A percentile compares a stretch with the other conserved stretches of the same genome.
Conservation (phyloP, 2,888 invertebrate genomes). For the Heliconius erato region DNA sequence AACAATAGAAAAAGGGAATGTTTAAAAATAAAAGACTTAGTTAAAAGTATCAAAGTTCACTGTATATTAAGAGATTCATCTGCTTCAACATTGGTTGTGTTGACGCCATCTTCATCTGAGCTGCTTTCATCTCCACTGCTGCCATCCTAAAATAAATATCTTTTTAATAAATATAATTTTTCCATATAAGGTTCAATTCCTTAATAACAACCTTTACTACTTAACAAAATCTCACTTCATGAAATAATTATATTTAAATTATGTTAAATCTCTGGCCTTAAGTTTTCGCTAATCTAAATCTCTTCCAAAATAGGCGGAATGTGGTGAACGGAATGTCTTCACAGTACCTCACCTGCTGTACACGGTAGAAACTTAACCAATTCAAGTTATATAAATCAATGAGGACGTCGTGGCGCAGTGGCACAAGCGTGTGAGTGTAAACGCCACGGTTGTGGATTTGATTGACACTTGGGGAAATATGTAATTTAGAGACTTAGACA, state of each 20-base stretch:
- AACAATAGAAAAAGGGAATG: not conserved
- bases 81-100: conserved; percentile 47
- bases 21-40: conserved; percentile 2
- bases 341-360: too few relatives aligned
- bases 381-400: too few relatives aligned
- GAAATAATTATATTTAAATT: not conserved
- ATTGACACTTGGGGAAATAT: too few relatives aligned
- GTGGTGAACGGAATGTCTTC: too few relatives aligned
- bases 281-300: not conserved
- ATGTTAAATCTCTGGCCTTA: not conserved
- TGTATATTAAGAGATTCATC: conserved; percentile 48
- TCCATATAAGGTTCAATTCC: not conserved
- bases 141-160: conserved; percentile 55
- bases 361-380: too few relatives aligned
- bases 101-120: conserved; percentile 62
- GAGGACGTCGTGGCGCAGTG: too few relatives aligned
- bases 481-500: too few relatives aligned
- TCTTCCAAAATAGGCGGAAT: not conserved
- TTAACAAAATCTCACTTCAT: not conserved
- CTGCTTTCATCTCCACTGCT: conserved; percentile 67
- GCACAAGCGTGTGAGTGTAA: too few relatives aligned
- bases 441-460: too few relatives aligned
- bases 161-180: not conserved
- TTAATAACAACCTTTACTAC: not conserved
- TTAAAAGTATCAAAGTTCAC: not conserved